Evolutionary conservation across 2,888 invertebrate genomes (phyloP).

Genomic region (Rotaria magnacalcarata): DNA sequence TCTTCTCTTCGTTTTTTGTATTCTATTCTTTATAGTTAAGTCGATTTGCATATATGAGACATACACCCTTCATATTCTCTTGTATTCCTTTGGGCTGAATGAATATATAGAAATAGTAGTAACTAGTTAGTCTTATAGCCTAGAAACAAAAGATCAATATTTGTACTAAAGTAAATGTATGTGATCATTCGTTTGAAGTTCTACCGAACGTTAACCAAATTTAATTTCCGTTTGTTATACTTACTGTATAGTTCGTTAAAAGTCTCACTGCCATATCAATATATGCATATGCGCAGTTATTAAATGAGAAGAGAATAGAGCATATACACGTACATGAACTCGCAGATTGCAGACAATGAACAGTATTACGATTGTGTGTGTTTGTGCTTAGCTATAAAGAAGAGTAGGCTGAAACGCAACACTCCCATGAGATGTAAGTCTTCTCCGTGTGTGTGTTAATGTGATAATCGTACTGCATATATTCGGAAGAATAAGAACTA

Average conservation of each 20-base stretch:
- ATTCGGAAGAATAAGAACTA: neutral
- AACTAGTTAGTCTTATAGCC: slow-evolving; percentile 4
- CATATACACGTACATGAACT: neutral
- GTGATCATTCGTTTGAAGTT: slow-evolving; percentile 16
- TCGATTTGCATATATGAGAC: neutral
- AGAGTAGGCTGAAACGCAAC: neutral
- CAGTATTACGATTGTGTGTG: neutral
- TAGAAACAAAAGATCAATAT: slow-evolving; percentile 8
- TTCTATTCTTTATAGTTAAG: neutral
- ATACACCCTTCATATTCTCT: neutral
- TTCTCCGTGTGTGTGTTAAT: neutral
- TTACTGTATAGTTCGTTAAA: neutral
- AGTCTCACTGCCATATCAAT: neutral
- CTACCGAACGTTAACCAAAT: neutral
- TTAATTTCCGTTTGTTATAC: neutral
- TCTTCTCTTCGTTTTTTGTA: neutral
- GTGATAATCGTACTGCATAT: neutral
- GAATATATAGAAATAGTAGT: neutral
- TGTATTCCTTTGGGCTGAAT: neutral
- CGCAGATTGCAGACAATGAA: neutral
- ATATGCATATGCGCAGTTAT: neutral
- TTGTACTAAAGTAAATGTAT: neutral
- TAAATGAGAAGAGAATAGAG: neutral
- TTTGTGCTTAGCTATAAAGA: neutral
- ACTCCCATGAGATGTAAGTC: neutral